Evolutionary conservation across 2,888 invertebrate species (phyloP), one percentile per base, ranked within the genome.

Genomic region (Euzophera pinguis): DNA sequence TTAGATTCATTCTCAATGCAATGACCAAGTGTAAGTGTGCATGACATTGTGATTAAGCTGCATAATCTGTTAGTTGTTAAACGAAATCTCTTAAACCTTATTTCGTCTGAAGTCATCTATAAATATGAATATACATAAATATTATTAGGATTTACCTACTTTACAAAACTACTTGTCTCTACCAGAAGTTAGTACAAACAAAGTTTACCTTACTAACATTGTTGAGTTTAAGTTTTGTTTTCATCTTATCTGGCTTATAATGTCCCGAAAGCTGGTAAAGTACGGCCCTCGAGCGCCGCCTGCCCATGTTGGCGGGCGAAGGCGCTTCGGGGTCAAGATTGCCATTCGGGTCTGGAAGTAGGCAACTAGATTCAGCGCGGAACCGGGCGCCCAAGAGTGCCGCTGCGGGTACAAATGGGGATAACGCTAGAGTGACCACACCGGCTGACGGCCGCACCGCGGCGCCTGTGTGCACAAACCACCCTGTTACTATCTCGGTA

Each of bases 211-310:
- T 75, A 93, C 96, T 95, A 92, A 98, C 98, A 92, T 97, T 98
- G 89, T 97, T 98, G 69, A 98, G 92, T 91, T 98, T 98, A 73
- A 98, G 92, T 91, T 98, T 98, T 64, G 95, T 95, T 91, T 98
- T 96, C 90, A 94, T 94, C 82, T 96, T 96, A 86, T 97, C 97
- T 77, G 97, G 97, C 83, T 97, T 97, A 90, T 98, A 98, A 89
- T 98, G 98, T 61, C 98, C 98, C 67, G 98, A 98, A 70, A 98
- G 93, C 91, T 98, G 98, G 91, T 98, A 98, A 60, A 98, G 94
- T 55, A 98, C 98, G 41, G 98, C 98, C 76, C 98, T 92, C 79
- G 98, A 98, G 73, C 98, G 93, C 74, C 98, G 92, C 65, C 98
- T 91, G 68, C 97, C 97, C 91, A 97, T 97, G 91, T 97, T 97